Evolutionary conservation across 2,113 vertebrate species (phyloP).

Genomic region (Anolis carolinensis): DNA sequence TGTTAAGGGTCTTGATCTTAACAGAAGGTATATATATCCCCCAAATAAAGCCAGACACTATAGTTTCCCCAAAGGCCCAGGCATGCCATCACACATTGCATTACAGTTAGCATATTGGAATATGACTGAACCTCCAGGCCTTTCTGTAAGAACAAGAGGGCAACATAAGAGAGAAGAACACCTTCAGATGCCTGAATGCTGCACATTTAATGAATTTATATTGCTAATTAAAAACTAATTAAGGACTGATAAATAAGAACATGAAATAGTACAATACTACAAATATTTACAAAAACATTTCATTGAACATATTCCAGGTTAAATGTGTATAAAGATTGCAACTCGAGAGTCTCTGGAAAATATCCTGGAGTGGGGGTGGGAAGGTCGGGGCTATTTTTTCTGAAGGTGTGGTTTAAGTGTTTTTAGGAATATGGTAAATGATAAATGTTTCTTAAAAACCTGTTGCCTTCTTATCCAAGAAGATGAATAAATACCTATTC

Average conservation of each 20-base stretch:
- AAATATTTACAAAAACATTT: not conserved
- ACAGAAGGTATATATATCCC: too few relatives aligned
- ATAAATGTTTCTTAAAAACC: not conserved
- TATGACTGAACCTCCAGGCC: too few relatives aligned
- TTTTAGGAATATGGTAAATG: not conserved
- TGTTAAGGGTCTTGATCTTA: too few relatives aligned
- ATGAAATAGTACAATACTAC: not conserved
- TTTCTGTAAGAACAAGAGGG: too few relatives aligned
- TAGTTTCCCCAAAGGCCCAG: too few relatives aligned
- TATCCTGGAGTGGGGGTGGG: not conserved
- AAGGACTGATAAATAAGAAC: not conserved
- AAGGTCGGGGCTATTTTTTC: not conserved
- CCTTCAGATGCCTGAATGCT: not conserved
- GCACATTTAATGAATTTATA: not conserved
- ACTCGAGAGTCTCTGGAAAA: not conserved
- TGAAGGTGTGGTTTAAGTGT: not conserved
- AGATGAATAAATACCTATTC: too few relatives aligned
- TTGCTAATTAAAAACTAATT: constrained; percentile 16
- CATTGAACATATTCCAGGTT: not conserved
- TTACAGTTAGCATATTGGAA: too few relatives aligned
- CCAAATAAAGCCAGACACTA: too few relatives aligned
- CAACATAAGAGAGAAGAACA: not conserved
- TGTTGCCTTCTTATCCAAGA: not conserved
- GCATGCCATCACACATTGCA: too few relatives aligned
- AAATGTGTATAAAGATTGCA: not conserved